A percentile compares a stretch with the other conserved stretches of the same genome.
Conservation (phyloP, 2,113 vertebrate species). For the Redunca redunca region DNA sequence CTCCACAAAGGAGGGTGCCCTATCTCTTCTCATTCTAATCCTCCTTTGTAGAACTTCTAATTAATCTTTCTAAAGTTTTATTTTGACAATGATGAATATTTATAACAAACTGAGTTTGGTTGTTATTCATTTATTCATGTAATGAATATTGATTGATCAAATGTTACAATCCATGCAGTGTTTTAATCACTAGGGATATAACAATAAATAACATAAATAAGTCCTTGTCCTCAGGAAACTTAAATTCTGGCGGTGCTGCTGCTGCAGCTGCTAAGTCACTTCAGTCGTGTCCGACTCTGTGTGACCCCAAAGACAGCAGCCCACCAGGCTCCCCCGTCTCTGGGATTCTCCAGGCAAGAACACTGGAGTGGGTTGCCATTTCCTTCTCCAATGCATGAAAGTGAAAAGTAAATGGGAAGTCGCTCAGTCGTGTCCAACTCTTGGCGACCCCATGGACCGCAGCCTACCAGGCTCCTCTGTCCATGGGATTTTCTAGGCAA, state of each 20-base stretch:
- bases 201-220: not conserved
- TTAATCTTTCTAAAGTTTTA: not conserved
- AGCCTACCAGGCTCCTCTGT: too few species aligned
- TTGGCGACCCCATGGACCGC: too few species aligned
- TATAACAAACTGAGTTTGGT: not conserved
- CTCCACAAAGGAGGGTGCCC: fast-evolving
- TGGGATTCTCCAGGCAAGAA: too few species aligned
- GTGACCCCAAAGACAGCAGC: too few species aligned
- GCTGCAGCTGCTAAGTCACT: not conserved
- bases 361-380: too few species aligned
- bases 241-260: not conserved
- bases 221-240: not conserved
- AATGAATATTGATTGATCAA: not conserved
- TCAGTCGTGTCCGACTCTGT: too few species aligned
- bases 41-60: not conserved
- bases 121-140: not conserved
- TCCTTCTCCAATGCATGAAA: too few species aligned
- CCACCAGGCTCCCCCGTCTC: too few species aligned
- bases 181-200: not conserved
- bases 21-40: not conserved
- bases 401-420: too few species aligned
- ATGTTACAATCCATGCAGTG: not conserved
- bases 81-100: not conserved
- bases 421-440: too few species aligned
- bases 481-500: too few species aligned